Base-by-base conservation (phyloP, 2,888 invertebrate species). In the Hofmannophila pseudospretella region DNA sequence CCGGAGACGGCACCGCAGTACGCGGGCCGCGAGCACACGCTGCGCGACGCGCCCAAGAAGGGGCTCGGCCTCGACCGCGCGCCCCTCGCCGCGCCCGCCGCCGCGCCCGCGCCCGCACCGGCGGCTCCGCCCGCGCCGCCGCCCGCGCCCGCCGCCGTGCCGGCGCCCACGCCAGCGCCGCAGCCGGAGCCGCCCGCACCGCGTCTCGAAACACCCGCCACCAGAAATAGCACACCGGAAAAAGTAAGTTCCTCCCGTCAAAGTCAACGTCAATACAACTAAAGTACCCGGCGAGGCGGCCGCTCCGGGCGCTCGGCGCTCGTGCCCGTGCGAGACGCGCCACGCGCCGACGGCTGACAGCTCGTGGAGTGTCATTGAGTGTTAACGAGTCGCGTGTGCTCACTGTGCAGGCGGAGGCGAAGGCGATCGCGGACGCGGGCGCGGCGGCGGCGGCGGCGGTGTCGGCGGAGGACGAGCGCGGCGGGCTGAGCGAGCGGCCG, bases 401-500 rank as follows among this genome's bases (percentile, higher is more conserved):
- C n/a, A n/a, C n/a, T n/a, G n/a, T n/a, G n/a, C n/a, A n/a, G n/a
- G 20, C 44, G 31, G 25, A 16, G 22, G 34, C 33, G 51, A 5
- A 8, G 7, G 20, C 20, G 20, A 8, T 1, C 3, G 20, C 1
- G 7, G 48, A 16, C 55, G 51, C 48, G 53, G 37, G 40, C 49
- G 41, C 55, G 35, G 8, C 27, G 8, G 34, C 28, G 13, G 12
- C 36, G 8, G 32, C 34, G 39, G 13, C 22, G 27, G 8, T 31
- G 39, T 13, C 12, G 12, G 28, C 7, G 33, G 10, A 28, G 41
- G 80, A 81, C 34, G 88, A 88, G 58, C 89, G 79, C 56, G 92
- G 16, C 70, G 92, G 92, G 0, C 87, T 89, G 42, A 89, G 91
- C 45, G 90, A 91, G 58, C 90, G 89, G 37, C 95, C 95, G 12